These are phyloP conservation scores for Diploscapter pachys DNA, from an alignment of 1,140 invertebrate species.

Conservation along the genomic window DNA sequence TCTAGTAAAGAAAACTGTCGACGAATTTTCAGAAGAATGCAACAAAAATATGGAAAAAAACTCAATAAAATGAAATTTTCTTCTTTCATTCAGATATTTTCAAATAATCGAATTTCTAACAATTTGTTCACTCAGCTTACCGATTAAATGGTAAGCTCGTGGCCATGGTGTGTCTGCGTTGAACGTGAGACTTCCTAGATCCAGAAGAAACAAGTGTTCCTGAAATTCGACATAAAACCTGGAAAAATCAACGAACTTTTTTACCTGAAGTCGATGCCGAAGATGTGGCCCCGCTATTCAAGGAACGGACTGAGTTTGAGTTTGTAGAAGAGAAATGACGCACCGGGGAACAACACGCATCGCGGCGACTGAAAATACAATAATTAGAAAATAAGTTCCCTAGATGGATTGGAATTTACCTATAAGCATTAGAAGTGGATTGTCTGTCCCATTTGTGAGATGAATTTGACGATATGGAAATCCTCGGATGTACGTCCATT, in stretches of 20 bases:
- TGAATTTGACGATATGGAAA: too few species aligned
- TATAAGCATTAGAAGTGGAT: slow-evolving; percentile 13
- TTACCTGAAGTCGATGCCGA: background rate
- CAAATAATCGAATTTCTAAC: too few species aligned
- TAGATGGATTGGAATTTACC: background rate
- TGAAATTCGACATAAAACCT: too few species aligned
- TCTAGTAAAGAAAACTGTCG: background rate
- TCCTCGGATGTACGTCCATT: background rate
- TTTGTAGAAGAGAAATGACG: slow-evolving; percentile 15
- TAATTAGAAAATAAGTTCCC: too few species aligned
- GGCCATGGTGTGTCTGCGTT: background rate
- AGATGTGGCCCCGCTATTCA: background rate
- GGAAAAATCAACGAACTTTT: background rate
- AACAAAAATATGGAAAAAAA: too few species aligned
- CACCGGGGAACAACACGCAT: slow-evolving; percentile 43
- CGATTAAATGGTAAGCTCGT: background rate
- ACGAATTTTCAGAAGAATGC: too few species aligned
- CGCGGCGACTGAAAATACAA: slow-evolving; percentile 32
- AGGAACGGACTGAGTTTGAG: background rate
- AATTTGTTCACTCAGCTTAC: background rate
- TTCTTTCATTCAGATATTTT: too few species aligned
- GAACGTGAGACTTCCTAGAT: background rate
- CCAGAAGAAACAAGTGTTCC: slow-evolving; percentile 9
- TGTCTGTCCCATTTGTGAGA: background rate
- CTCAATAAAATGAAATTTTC: too few species aligned